These are phyloP conservation scores for Grallaria varia DNA, from an alignment of 2,113 vertebrate genomes.

Conservation along the genomic window DNA sequence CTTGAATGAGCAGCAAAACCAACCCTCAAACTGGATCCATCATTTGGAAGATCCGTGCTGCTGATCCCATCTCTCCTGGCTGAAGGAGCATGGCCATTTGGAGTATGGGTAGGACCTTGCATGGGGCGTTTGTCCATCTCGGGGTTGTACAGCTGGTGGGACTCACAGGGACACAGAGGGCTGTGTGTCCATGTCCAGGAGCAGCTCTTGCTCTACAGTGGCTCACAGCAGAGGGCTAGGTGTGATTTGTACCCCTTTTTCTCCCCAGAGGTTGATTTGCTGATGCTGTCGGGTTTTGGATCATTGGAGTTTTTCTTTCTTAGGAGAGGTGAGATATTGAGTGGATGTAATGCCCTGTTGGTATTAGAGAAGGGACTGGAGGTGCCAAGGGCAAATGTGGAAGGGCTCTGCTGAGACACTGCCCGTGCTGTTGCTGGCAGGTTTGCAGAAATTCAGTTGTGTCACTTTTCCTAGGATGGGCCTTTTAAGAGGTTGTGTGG, in stretches of 20 bases:
- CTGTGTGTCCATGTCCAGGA: neutral
- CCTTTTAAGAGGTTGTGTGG: neutral
- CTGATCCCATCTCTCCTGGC: neutral
- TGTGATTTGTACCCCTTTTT: neutral
- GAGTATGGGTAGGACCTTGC: neutral
- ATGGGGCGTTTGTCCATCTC: neutral
- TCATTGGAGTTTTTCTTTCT: neutral
- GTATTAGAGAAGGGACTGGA: neutral
- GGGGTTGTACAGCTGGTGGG: neutral
- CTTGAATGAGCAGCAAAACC: constrained; percentile 55
- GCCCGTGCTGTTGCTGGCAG: neutral
- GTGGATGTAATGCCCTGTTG: fast-evolving
- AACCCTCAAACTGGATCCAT: constrained; percentile 24
- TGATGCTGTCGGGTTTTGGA: neutral
- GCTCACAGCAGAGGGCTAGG: neutral
- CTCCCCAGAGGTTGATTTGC: neutral
- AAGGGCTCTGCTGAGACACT: neutral
- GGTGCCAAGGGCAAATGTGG: neutral
- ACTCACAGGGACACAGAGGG: fast-evolving
- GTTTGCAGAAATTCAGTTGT: neutral
- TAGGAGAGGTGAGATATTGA: neutral
- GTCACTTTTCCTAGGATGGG: neutral
- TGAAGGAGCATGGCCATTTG: neutral
- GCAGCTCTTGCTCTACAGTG: neutral
- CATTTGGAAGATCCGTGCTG: neutral